Conservation (phyloP, 2,113 vertebrate species). For the Montifringilla adamsi region DNA sequence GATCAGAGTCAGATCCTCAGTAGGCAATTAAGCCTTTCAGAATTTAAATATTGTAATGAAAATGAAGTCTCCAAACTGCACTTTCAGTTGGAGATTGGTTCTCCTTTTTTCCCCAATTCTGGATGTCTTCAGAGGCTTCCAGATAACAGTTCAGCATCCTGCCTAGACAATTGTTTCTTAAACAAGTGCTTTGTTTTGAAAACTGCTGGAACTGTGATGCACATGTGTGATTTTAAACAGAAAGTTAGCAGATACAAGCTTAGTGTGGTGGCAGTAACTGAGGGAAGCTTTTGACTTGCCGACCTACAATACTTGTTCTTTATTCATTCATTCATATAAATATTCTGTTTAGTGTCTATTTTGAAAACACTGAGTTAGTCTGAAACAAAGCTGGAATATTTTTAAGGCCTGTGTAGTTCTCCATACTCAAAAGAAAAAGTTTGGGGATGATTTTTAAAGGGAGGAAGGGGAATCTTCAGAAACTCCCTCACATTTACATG, state of each 20-base stretch:
- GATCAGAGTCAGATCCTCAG: not conserved
- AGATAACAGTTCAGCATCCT: not conserved
- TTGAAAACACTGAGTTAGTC: not conserved
- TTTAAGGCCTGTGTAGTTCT: not conserved
- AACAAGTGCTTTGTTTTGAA: not conserved
- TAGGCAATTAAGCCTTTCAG: not conserved
- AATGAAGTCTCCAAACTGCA: not conserved
- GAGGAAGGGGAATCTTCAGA: not conserved
- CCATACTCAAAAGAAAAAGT: not conserved
- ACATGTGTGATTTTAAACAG: not conserved
- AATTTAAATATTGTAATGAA: not conserved
- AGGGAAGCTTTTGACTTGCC: not conserved
- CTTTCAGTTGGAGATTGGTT: not conserved
- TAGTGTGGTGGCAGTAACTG: not conserved
- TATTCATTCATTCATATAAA: not conserved
- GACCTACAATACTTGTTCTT: not conserved
- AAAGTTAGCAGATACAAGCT: not conserved
- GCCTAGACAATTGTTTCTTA: not conserved
- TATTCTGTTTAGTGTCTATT: not conserved
- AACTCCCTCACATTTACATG: fast-evolving
- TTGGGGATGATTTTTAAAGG: not conserved
- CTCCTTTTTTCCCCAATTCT: not conserved
- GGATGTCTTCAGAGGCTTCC: not conserved
- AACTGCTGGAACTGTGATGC: not conserved
- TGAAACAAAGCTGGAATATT: not conserved